A percentile compares a stretch with the other conserved stretches of the same genome.
phyloP scores from a whole-genome alignment of 2,888 invertebrate species.

The Limenitis arthemis region DNA sequence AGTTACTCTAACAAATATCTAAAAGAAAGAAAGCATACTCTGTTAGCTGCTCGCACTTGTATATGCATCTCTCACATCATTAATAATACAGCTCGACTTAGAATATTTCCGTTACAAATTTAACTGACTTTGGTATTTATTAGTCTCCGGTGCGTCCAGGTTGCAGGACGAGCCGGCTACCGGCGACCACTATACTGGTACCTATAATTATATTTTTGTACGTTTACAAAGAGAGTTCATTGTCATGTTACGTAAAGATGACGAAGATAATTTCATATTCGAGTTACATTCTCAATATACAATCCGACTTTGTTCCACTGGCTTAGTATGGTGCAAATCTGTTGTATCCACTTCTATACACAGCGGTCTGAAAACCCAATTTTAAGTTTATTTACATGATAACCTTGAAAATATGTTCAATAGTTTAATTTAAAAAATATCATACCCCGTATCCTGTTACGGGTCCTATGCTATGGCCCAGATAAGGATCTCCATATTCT shows the following conservation, averaged over 20 bases:
- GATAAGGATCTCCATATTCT: constrained; percentile 94
- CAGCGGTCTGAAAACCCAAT: constrained; percentile 79
- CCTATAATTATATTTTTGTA: constrained; percentile 66
- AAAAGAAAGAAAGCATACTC: constrained; percentile 47
- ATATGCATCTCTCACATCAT: constrained; percentile 61
- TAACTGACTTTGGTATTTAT: constrained; percentile 69
- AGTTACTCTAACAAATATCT: constrained; percentile 47
- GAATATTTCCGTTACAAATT: constrained; percentile 63
- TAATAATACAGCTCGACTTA: constrained; percentile 58
- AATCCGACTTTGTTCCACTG: constrained; percentile 55
- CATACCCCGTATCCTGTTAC: constrained; percentile 97
- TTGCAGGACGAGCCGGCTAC: constrained; percentile 22
- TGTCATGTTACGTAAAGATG: constrained; percentile 66
- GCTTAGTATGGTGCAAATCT: constrained; percentile 92
- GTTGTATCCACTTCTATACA: constrained; percentile 95
- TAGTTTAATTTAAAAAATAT: constrained; percentile 11
- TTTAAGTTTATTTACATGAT: background rate
- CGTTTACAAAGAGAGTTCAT: constrained; percentile 71
- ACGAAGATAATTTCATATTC: constrained; percentile 59
- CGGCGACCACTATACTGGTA: constrained; percentile 61
- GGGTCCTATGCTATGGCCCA: constrained; percentile 96
- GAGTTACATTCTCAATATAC: constrained; percentile 41
- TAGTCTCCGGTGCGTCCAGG: constrained; percentile 35
- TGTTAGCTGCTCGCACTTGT: constrained; percentile 69
- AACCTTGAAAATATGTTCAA: background rate